A percentile compares a stretch with the other conserved stretches of the same genome.
phyloP scores from a whole-genome alignment of 2,113 vertebrate genomes.

The Pycnonotus jocosus region DNA sequence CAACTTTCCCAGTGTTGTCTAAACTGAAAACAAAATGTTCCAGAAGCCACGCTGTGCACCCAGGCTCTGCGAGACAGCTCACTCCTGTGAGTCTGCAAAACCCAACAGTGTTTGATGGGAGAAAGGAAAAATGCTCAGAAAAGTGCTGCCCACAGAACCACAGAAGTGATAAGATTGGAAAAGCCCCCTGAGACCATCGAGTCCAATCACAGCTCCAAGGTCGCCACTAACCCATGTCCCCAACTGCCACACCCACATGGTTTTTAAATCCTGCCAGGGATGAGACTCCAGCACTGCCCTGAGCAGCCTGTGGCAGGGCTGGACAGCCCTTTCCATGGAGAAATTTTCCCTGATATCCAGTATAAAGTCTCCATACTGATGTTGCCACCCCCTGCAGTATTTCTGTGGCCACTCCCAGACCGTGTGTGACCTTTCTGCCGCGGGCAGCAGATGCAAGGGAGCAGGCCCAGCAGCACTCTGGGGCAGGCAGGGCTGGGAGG shows the following conservation, averaged over 20 bases:
- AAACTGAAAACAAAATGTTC: slow-evolving; percentile 51
- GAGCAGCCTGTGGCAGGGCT: not conserved
- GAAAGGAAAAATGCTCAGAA: not conserved
- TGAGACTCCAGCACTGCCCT: not conserved
- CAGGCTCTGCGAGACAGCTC: not conserved
- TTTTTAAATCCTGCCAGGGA: not conserved
- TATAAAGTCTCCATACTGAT: too few relatives aligned
- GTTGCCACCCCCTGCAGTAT: fast-evolving
- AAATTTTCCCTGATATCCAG: not conserved
- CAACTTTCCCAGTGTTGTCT: slow-evolving; percentile 8
- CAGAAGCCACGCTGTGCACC: not conserved
- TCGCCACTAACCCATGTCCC: not conserved
- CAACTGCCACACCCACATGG: fast-evolving
- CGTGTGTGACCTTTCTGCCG: not conserved
- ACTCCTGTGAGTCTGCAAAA: not conserved
- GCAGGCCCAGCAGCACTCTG: not conserved
- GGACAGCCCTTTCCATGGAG: not conserved
- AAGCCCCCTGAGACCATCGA: not conserved
- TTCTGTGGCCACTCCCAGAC: fast-evolving
- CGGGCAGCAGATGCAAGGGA: fast-evolving
- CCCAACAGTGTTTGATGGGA: fast-evolving
- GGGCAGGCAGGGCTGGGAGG: not conserved
- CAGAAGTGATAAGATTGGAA: not conserved
- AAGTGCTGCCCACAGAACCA: not conserved
- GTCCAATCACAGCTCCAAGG: not conserved